phyloP scores from a whole-genome alignment of 2,888 invertebrate species.

The Ochropleura leucogaster region DNA sequence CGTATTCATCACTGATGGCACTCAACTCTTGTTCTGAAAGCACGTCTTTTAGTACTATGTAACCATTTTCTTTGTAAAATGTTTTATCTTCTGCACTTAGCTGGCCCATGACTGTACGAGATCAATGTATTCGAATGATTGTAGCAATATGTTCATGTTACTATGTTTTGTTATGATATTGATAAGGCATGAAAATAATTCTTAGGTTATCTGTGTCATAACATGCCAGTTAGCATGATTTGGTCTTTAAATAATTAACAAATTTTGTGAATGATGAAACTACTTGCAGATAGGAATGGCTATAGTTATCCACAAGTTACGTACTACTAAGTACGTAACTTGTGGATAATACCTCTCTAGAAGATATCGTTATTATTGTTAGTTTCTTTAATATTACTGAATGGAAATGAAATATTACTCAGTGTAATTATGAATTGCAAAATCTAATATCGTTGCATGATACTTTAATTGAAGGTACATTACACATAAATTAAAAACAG shows the following conservation, averaged over 20 bases:
- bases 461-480: too few species aligned
- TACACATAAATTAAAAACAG: too few species aligned
- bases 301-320: too few species aligned
- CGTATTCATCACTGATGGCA: slow-evolving; percentile 86
- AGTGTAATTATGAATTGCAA: too few species aligned
- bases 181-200: slow-evolving; percentile 14
- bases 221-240: neutral
- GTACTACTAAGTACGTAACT: too few species aligned
- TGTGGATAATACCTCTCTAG: too few species aligned
- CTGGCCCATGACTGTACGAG: slow-evolving; percentile 69
- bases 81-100: slow-evolving; percentile 84
- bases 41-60: slow-evolving; percentile 85
- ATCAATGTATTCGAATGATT: slow-evolving; percentile 13
- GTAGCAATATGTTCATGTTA: slow-evolving; percentile 8
- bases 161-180: slow-evolving; percentile 37
- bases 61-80: slow-evolving; percentile 90
- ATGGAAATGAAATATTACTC: too few species aligned
- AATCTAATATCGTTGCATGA: too few species aligned
- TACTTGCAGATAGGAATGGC: too few species aligned
- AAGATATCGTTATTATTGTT: too few species aligned
- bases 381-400: too few species aligned
- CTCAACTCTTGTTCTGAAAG: slow-evolving; percentile 83
- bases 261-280: too few species aligned
- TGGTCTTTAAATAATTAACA: neutral
- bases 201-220: slow-evolving; percentile 43